phyloP scores from a whole-genome alignment of 2,797 vertebrate species.

The Heterohyrax brucei region DNA sequence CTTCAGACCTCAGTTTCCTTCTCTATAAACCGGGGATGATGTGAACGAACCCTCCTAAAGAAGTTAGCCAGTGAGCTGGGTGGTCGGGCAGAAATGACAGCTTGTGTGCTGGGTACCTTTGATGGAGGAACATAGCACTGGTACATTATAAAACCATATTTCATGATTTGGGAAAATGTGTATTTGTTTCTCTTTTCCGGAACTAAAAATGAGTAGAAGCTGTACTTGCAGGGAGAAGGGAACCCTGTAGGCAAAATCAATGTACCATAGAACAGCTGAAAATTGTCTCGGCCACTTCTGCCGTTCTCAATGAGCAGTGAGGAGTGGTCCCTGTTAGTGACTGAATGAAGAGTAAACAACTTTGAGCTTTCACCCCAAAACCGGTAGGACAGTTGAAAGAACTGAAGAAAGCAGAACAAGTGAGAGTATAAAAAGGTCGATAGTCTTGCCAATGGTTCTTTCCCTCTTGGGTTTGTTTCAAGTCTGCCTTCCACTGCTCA shows the following conservation, averaged over 20 bases:
- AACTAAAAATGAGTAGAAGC: not conserved
- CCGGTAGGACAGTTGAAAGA: not conserved
- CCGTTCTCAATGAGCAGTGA: not conserved
- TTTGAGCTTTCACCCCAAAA: not conserved
- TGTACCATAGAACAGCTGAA: not conserved
- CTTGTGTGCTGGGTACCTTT: not conserved
- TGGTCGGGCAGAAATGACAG: not conserved
- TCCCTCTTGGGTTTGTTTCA: not conserved
- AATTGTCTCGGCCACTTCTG: not conserved
- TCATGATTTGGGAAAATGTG: slow-evolving; percentile 5
- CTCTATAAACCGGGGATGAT: not conserved
- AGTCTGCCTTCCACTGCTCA: not conserved
- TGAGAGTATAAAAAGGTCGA: not conserved
- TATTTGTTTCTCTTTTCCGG: not conserved
- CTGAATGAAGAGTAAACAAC: not conserved
- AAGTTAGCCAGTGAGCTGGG: not conserved
- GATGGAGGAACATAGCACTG: not conserved
- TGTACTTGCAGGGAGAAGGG: not conserved
- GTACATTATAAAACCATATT: not conserved
- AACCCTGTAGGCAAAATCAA: not conserved
- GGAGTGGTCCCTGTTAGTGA: not conserved
- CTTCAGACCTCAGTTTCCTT: not conserved
- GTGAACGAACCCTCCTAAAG: not conserved
- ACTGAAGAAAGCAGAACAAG: not conserved
- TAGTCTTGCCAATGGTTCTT: not conserved